Base-by-base conservation (phyloP, 2,888 invertebrate species). In the Megamerina dolium region DNA sequence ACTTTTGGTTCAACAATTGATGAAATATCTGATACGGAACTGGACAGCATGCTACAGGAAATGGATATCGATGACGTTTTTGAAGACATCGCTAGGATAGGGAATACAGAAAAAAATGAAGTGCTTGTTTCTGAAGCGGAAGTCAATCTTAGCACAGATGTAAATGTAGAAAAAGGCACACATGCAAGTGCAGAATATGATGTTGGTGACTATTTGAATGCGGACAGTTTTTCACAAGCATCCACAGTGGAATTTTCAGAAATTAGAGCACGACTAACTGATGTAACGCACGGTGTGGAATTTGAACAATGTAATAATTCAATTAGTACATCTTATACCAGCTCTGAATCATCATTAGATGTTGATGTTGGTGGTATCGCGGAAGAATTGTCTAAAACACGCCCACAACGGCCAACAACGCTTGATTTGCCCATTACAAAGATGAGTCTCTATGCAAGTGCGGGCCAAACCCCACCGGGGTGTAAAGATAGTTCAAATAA, bases 1-100 rank as follows among this genome's bases (percentile, higher is more conserved):
- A 68, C 69, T 17, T 72, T 72, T 47, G 67, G 70, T 48, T 72
- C 72, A 2, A 72, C 72, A 5, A 72, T 72, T 73, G 72, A 72
- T 44, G 72, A 72, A 43, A 72, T 72, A 14, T 72, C 72, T 0
- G 72, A 72, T 44, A 69, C 72, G 0, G 72, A 72, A 47, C 50
- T 72, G 32, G 72, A 72, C 53, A 71, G 70, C 43, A 68, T 72
- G 57, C 49, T 72, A 41, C 71, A 71, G 37, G 72, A 73, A 49
- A 68, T 70, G 39, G 72, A 71, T 41, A 62, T 61, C 17, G 70
- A 70, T 23, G 61, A 60, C 26, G 57, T 51, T 6, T 52, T 45
- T 34, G 56, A 53, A 5, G 51, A 46, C 4, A 40, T 9, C 20
- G 9, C 10, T 8, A 23, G 10, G 10, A 23, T 8, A 10, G 10